Percentiles rank a stretch among this genome's conserved stretches.
These are phyloP conservation scores for Cathartes aura DNA, from an alignment of 2,113 vertebrate species.

Conservation along the genomic window DNA sequence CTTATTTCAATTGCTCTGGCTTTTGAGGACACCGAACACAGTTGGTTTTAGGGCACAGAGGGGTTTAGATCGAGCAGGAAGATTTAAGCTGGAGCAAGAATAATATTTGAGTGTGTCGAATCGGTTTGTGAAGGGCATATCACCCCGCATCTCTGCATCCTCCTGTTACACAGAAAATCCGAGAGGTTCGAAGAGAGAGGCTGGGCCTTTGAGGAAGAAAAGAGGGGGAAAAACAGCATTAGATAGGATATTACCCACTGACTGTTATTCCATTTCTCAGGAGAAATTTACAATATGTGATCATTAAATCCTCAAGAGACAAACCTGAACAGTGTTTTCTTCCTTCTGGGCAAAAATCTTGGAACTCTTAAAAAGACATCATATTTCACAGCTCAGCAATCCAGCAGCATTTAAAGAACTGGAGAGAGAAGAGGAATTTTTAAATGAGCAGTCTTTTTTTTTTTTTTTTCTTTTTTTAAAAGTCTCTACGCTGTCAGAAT, in stretches of 20 bases:
- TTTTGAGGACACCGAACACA: background rate
- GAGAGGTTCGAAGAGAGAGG: background rate
- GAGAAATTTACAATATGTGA: conserved; percentile 31
- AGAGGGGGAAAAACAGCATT: background rate
- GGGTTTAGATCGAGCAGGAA: background rate
- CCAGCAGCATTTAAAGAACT: background rate
- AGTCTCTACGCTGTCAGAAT: background rate
- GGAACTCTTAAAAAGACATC: conserved; percentile 30
- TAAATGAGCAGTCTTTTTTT: background rate
- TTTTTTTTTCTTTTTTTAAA: background rate
- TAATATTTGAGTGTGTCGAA: background rate
- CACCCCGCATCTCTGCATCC: background rate
- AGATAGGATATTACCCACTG: conserved; percentile 7
- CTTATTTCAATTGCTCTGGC: background rate
- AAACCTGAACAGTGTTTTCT: conserved; percentile 54
- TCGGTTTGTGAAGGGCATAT: background rate
- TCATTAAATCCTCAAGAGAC: conserved; percentile 56
- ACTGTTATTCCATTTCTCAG: conserved; percentile 22
- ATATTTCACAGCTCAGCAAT: conserved; percentile 51
- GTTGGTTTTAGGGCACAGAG: background rate
- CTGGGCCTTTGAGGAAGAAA: background rate
- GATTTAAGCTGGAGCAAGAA: background rate
- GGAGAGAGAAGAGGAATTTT: conserved; percentile 2
- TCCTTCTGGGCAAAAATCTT: conserved; percentile 58
- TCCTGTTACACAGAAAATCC: background rate